These are phyloP conservation scores for Siniperca obscura DNA, from an alignment of 2,797 vertebrate species.

Conservation along the genomic window DNA sequence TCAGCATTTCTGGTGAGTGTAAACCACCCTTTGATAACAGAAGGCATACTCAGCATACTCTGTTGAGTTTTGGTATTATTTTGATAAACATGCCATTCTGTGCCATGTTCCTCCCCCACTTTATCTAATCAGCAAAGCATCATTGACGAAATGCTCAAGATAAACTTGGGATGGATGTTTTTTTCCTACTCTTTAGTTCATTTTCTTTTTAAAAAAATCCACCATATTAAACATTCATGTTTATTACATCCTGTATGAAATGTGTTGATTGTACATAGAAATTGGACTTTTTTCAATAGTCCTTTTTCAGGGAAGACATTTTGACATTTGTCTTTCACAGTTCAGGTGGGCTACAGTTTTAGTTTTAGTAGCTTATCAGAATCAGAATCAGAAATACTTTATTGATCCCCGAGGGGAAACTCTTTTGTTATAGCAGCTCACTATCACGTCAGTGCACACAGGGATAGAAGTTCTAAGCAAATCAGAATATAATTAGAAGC, in stretches of 20 bases:
- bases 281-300: too few species aligned
- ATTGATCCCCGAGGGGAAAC: too few species aligned
- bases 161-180: background rate
- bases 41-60: background rate
- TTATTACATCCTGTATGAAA: background rate
- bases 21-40: slow-evolving; percentile 31
- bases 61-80: slow-evolving; percentile 7
- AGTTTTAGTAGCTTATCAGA: background rate
- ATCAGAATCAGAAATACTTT: too few species aligned
- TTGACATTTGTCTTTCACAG: background rate
- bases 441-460: too few species aligned
- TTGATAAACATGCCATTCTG: slow-evolving; percentile 7
- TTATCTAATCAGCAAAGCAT: slow-evolving; percentile 29
- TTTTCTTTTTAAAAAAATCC: background rate
- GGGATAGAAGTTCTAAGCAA: too few species aligned
- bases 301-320: background rate
- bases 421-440: too few species aligned
- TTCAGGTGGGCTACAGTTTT: background rate
- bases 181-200: background rate
- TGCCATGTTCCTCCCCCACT: background rate
- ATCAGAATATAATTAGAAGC: too few species aligned
- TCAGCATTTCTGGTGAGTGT: slow-evolving; percentile 7
- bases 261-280: background rate
- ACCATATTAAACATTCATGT: background rate
- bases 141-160: background rate